Evolutionary conservation across 2,113 vertebrate genomes (phyloP), one percentile per base, ranked within the genome.

Genomic region (Hypomesus transpacificus): DNA sequence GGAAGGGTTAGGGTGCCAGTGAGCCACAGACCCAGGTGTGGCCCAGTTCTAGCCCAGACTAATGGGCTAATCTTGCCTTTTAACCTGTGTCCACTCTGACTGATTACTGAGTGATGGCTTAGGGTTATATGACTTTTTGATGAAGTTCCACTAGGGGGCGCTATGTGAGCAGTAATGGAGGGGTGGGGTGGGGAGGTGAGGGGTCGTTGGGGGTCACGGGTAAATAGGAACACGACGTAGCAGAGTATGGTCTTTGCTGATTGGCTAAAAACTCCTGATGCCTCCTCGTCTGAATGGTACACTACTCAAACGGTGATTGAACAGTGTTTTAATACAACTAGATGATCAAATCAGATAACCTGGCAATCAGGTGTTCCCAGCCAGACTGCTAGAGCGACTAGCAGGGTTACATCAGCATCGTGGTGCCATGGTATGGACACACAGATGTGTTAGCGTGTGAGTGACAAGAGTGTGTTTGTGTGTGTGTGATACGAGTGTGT

Each of bases 241-340:
- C 17, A 34, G 66, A 63, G 24, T 78, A 54, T 54, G 21, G 67
- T 57, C 78, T 51, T 59, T 54, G 24, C 46, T 67, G 34, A 76
- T 75, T 20, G 77, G 81, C 86, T 81, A 34, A 87, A 89, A 87
- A 87, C 51, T 88, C 80, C 87, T 82, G 85, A 88, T 78, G 76
- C 20, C 52, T 7, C 28, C 20, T 66, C 18, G 59, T 21, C 13
- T 5, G 14, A 16, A 62, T 69, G 16, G 16, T 46, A 7, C 39
- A 11, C 39, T 46, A 13, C 39, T 13, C 39, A 46, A 46, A 46
- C 39, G 13, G 39, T 11, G 39, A 46, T 13, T 46, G 39, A 46
- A 46, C 39, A 13, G 39, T 46, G 39, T 46, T n/a, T 26, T 28
- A 13, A 14, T 3, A 14, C 26, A 34, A 24, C 58, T 26, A 26